Evolutionary conservation across 2,888 invertebrate genomes (phyloP).

Genomic region (Nymphalis urticae): DNA sequence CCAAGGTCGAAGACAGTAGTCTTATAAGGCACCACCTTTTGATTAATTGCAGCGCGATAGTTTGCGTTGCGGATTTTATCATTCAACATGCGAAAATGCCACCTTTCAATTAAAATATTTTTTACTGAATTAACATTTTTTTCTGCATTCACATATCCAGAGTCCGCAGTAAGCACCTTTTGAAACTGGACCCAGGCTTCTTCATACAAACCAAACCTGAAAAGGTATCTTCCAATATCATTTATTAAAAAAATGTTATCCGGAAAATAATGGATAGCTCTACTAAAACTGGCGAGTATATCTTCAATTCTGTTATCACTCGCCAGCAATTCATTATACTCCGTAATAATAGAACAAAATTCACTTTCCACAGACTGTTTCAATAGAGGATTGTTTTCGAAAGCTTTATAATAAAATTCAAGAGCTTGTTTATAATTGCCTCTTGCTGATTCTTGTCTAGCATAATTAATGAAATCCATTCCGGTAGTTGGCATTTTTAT

Average conservation of each 20-base stretch:
- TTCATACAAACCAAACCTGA: conserved; percentile 77
- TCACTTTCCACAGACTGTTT: conserved; percentile 53
- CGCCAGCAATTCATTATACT: conserved; percentile 51
- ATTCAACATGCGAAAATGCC: conserved; percentile 93
- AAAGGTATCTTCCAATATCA: conserved; percentile 68
- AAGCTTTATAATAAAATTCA: conserved; percentile 57
- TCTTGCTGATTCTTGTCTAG: conserved; percentile 49
- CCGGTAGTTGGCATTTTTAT: conserved; percentile 30
- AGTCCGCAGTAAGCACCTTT: conserved; percentile 74
- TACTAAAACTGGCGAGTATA: conserved; percentile 59
- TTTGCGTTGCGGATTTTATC: conserved; percentile 85
- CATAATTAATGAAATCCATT: conserved; percentile 50
- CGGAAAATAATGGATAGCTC: conserved; percentile 57
- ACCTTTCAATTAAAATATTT: conserved; percentile 86
- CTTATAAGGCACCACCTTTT: conserved; percentile 67
- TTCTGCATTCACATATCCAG: conserved; percentile 80
- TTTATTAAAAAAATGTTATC: conserved; percentile 56
- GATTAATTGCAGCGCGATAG: conserved; percentile 83
- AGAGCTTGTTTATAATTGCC: conserved; percentile 58
- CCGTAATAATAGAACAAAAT: conserved; percentile 53
- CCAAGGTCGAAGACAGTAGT: conserved; percentile 87
- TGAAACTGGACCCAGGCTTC: conserved; percentile 82
- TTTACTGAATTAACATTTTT: conserved; percentile 86
- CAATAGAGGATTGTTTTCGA: conserved; percentile 52
- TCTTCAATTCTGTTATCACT: conserved; percentile 53